Base-by-base conservation (phyloP, 2,797 vertebrate genomes). In the Eidolon dupreanum region DNA sequence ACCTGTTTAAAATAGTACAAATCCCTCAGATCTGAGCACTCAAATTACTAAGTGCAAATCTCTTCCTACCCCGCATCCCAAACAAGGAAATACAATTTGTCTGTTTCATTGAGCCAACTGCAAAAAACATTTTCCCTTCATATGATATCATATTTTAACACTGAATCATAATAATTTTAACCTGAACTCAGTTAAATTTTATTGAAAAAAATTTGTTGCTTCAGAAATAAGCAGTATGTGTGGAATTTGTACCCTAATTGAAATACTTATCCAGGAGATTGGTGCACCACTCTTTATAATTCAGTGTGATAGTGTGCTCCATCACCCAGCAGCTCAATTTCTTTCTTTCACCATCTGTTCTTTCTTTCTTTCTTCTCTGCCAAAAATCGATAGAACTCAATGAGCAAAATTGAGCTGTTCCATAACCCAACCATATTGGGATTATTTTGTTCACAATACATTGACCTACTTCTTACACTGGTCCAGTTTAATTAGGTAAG, bases 301-400 rank as follows among this genome's bases (percentile, higher is more conserved):
- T 98, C 97, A 98, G 98, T 98, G 98, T 97, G 98, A 98, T 98
- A 96, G 93, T 97, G 93, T 98, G 97, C 98, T 98, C 97, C 90
- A 96, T 98, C 97, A 96, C 97, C 97, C 88, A n/a, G 97, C 96
- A 98, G 98, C 98, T 97, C 98, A 98, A 97, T 98, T 98, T 98
- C 95, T 98, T 98, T 98, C 97, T 98, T 98, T 97, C 82, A 94
- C 98, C 98, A 98, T 98, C 98, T 99, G 98, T 97, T 98, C 97
- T 96, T 98, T 97, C 95, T 95, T 90, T 82, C 78, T 73, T 94
- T 96, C 55, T 92, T 92, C 93, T 93, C 96, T 98, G 98, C 98
- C 98, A 98, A 98, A 98, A 98, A 98, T 98, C 95, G 78, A 92
- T 98, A 97, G 88, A 75, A 49, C 81, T 98, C 98, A 98, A 96